A percentile compares a stretch with the other conserved stretches of the same genome.
phyloP scores from a whole-genome alignment of 2,888 invertebrate species.

The Himalopsyche japonica region DNA sequence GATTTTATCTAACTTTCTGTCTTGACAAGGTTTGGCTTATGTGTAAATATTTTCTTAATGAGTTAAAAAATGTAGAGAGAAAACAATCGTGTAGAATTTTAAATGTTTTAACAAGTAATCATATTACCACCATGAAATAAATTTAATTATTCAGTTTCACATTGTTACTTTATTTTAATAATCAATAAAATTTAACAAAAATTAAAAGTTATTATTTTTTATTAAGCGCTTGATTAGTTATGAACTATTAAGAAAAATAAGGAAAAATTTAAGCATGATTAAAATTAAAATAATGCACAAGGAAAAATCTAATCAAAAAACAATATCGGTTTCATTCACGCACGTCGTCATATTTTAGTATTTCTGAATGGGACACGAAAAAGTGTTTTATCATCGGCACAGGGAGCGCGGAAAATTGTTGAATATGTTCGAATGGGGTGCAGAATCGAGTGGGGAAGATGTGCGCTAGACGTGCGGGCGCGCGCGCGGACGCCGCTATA shows the following conservation, averaged over 20 bases:
- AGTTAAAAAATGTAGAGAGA: too few species aligned
- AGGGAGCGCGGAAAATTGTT: background rate
- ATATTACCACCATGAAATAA: too few species aligned
- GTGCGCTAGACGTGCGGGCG: slow-evolving; percentile 51
- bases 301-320: background rate
- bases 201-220: too few species aligned
- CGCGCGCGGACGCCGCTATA: slow-evolving; percentile 41
- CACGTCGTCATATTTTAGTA: background rate
- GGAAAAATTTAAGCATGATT: background rate
- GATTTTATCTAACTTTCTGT: background rate
- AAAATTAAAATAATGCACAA: background rate
- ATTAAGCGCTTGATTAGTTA: background rate
- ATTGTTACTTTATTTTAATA: too few species aligned
- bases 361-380: background rate
- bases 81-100: too few species aligned
- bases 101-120: too few species aligned
- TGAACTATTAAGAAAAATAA: background rate
- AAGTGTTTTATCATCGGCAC: background rate
- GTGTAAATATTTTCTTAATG: too few species aligned
- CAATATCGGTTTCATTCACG: background rate
- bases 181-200: too few species aligned
- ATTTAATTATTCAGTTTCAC: too few species aligned
- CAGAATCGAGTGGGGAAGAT: slow-evolving; percentile 44
- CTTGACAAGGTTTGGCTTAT: too few species aligned
- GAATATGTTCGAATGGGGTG: slow-evolving; percentile 30